Conservation (phyloP, 2,888 invertebrate species). For the Mythimna lalbum region DNA sequence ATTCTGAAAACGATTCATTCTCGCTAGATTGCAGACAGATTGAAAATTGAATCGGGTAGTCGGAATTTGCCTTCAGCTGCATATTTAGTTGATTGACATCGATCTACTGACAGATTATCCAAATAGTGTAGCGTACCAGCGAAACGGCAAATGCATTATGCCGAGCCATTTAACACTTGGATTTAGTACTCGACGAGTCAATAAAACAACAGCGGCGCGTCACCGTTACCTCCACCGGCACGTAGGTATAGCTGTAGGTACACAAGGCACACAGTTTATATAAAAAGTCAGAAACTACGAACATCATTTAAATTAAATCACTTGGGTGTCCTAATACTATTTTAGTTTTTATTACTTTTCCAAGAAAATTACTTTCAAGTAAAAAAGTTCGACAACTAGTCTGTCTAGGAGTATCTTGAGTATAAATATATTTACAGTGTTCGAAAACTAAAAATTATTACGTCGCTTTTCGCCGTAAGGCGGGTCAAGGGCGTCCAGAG, state of each 20-base stretch:
- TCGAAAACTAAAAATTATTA: conserved; percentile 30
- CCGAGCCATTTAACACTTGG: conserved; percentile 69
- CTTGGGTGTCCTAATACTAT: conserved; percentile 16
- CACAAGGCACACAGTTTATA: conserved; percentile 5
- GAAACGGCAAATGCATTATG: conserved; percentile 63
- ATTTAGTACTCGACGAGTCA: conserved; percentile 63
- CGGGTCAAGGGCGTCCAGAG: conserved; percentile 37
- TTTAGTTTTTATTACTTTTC: conserved; percentile 23
- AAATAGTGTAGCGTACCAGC: conserved; percentile 41
- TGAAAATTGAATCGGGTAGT: conserved; percentile 29
- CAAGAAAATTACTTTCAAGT: conserved; percentile 20
- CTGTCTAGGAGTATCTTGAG: no score
- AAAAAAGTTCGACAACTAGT: neutral
- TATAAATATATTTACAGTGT: conserved; percentile 2
- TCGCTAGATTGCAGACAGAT: conserved; percentile 6
- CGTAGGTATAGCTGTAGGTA: no score
- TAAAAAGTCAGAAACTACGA: conserved; percentile 21
- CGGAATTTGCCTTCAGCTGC: conserved; percentile 16
- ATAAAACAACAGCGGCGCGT: conserved; percentile 59
- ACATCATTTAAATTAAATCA: conserved; percentile 40
- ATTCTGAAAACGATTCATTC: conserved; percentile 8
- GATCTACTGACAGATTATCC: conserved; percentile 52
- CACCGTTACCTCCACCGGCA: conserved; percentile 19
- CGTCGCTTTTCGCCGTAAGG: conserved; percentile 31
- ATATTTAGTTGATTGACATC: conserved; percentile 62